Conservation (phyloP, 2,888 invertebrate genomes). For the Ectobius pallidus region DNA sequence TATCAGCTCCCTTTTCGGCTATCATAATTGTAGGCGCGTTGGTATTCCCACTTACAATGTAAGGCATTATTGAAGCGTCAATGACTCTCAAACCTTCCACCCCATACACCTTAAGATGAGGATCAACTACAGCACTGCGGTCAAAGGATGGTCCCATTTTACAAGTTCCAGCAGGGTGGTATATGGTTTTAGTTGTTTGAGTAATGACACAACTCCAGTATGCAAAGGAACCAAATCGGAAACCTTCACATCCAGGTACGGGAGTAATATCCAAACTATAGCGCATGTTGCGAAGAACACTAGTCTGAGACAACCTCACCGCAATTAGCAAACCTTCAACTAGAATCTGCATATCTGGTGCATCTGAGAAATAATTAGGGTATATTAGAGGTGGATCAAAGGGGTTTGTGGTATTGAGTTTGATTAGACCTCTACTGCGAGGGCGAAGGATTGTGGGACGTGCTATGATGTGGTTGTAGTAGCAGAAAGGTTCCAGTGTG, state of each 20-base stretch:
- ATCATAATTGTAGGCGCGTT: constrained; percentile 74
- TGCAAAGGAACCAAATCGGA: constrained; percentile 65
- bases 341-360: constrained; percentile 50
- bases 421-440: constrained; percentile 66
- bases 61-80: constrained; percentile 73
- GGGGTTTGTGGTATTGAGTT: constrained; percentile 73
- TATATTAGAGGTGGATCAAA: constrained; percentile 75
- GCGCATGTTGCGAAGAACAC: constrained; percentile 48
- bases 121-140: constrained; percentile 54
- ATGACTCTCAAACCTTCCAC: constrained; percentile 69
- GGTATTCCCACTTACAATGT: constrained; percentile 68
- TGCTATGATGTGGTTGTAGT: constrained; percentile 53
- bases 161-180: constrained; percentile 48
- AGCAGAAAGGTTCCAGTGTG: constrained; percentile 39
- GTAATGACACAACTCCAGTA: constrained; percentile 71
- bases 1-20: constrained; percentile 68
- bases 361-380: constrained; percentile 68
- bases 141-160: constrained; percentile 53
- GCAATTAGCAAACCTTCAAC: constrained; percentile 55
- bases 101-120: constrained; percentile 62
- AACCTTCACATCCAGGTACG: constrained; percentile 61
- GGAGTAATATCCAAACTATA: constrained; percentile 46
- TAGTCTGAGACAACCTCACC: constrained; percentile 44
- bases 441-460: constrained; percentile 68
- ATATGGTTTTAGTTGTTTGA: constrained; percentile 47